A percentile compares a stretch with the other conserved stretches of the same genome.
phyloP scores from a whole-genome alignment of 2,888 invertebrate species.

The Adelognathus sp. region DNA sequence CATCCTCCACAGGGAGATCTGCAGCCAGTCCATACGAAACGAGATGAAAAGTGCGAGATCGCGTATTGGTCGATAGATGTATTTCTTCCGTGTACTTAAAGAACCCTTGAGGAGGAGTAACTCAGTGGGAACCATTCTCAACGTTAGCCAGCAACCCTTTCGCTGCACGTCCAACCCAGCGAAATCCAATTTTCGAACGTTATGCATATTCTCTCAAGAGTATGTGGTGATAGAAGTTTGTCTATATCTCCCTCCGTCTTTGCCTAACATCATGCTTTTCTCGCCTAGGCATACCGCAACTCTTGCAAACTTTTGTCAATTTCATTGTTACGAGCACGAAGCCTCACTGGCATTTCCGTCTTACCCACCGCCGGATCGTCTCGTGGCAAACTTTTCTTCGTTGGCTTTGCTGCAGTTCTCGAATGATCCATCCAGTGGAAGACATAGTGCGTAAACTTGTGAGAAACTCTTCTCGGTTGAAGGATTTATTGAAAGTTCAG shows the following conservation, averaged over 20 bases:
- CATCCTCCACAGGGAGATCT: conserved; percentile 32
- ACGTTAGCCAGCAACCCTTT: conserved; percentile 1
- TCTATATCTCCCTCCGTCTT: conserved; percentile 5
- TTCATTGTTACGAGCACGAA: conserved; percentile 43
- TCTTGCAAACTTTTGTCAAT: conserved; percentile 43
- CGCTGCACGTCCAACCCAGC: conserved; percentile 31
- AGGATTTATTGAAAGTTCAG: no score
- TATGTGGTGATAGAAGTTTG: neutral
- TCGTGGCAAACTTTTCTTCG: neutral
- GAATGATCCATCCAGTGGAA: neutral
- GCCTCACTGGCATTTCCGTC: conserved; percentile 32
- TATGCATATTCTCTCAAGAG: conserved; percentile 40
- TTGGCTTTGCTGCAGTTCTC: neutral
- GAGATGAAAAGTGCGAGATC: conserved; percentile 55
- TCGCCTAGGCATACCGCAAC: neutral
- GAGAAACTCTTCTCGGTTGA: no score
- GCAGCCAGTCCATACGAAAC: conserved; percentile 36
- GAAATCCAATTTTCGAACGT: conserved; percentile 51
- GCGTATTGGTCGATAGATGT: conserved; percentile 25
- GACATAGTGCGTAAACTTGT: no score
- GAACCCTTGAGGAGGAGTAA: neutral
- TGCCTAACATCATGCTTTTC: neutral
- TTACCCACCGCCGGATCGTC: conserved; percentile 25
- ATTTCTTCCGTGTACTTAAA: conserved; percentile 2
- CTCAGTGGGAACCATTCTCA: neutral